A percentile compares a stretch with the other conserved stretches of the same genome.
These are phyloP conservation scores for Athrips mouffetella DNA, from an alignment of 2,888 invertebrate genomes.

Conservation along the genomic window DNA sequence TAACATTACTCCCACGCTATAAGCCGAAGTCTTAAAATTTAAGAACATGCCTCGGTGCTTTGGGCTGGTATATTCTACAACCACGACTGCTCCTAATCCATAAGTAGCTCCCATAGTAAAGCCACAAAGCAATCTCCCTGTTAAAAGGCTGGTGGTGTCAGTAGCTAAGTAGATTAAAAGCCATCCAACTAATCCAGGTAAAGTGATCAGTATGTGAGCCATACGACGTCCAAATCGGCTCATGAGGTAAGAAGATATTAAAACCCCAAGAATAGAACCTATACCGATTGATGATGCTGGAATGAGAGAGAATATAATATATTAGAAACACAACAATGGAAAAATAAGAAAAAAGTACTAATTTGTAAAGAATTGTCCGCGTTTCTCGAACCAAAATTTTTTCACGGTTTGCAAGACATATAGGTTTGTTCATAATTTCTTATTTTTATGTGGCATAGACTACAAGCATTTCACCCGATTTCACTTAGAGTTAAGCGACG, in stretches of 20 bases:
- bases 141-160: constrained; percentile 29
- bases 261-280: constrained; percentile 36
- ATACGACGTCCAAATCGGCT: constrained; percentile 33
- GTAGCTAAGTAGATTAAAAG: constrained; percentile 31
- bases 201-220: constrained; percentile 48
- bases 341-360: too few relatives aligned
- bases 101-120: constrained; percentile 27
- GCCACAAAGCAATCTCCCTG: constrained; percentile 31
- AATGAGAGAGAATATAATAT: neutral
- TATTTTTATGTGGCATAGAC: too few relatives aligned
- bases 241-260: constrained; percentile 42
- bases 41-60: constrained; percentile 35
- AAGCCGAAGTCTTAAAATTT: constrained; percentile 46
- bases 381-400: too few relatives aligned
- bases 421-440: too few relatives aligned
- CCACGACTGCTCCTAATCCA: constrained; percentile 30
- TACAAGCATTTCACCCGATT: too few relatives aligned
- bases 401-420: too few relatives aligned
- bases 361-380: too few relatives aligned
- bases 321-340: too few relatives aligned
- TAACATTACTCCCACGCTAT: constrained; percentile 42
- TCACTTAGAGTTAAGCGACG: too few relatives aligned
- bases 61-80: constrained; percentile 35
- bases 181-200: constrained; percentile 30
- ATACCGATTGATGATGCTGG: constrained; percentile 40